Percentiles rank a stretch among this genome's conserved stretches.
phyloP scores from a whole-genome alignment of 2,797 vertebrate genomes.

The Phoxinus dragarum region DNA sequence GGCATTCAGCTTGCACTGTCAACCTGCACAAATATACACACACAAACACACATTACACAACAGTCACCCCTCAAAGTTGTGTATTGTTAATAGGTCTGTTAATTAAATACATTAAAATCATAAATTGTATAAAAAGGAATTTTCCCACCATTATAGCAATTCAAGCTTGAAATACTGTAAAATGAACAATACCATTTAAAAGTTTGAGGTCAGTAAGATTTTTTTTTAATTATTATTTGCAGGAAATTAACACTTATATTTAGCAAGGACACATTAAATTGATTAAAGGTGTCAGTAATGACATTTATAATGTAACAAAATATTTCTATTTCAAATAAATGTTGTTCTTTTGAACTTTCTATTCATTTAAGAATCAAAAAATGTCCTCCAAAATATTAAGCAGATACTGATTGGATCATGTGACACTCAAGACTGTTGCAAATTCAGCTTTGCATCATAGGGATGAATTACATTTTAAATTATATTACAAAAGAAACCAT shows the following conservation, averaged over 20 bases:
- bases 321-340: not conserved
- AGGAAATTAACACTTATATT: not conserved
- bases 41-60: slow-evolving; percentile 7
- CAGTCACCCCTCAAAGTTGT: not conserved
- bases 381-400: not conserved
- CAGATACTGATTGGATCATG: not conserved
- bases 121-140: not conserved
- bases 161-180: not conserved
- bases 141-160: not conserved
- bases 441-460: not conserved
- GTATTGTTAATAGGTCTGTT: not conserved
- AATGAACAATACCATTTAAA: not conserved
- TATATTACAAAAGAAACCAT: not conserved
- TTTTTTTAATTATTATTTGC: not conserved
- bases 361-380: not conserved
- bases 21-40: slow-evolving; percentile 73
- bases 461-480: not conserved
- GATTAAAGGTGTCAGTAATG: not conserved
- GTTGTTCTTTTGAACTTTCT: not conserved
- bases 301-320: not conserved
- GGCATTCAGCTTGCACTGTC: slow-evolving; percentile 94
- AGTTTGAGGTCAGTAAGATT: too few species aligned
- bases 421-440: not conserved
- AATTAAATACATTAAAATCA: not conserved
- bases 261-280: not conserved